These are phyloP conservation scores for Cetonia aurata DNA, from an alignment of 2,888 invertebrate species.

Conservation along the genomic window DNA sequence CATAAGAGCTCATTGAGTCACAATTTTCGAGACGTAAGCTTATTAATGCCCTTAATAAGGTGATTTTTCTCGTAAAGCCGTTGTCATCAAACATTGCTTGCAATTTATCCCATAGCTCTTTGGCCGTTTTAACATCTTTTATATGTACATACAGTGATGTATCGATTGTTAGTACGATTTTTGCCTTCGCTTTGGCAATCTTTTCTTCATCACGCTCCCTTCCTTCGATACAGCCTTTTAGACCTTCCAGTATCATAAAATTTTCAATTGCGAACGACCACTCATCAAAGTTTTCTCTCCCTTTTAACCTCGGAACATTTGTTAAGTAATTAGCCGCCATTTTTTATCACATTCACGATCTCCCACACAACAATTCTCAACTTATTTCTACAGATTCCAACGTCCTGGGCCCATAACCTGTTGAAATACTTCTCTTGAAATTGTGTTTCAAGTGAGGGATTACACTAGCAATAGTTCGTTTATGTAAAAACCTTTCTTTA, in stretches of 20 bases:
- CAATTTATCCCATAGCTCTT: slow-evolving; percentile 53
- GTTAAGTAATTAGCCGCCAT: slow-evolving; percentile 44
- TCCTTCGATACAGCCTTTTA: slow-evolving; percentile 37
- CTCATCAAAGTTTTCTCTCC: slow-evolving; percentile 53
- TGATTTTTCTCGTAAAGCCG: slow-evolving; percentile 43
- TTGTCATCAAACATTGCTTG: slow-evolving; percentile 54
- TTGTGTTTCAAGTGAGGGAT: too few relatives aligned
- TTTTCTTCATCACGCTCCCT: slow-evolving; percentile 41
- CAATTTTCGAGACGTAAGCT: not conserved
- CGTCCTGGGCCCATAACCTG: too few relatives aligned
- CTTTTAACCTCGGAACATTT: slow-evolving; percentile 46
- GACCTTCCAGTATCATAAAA: slow-evolving; percentile 43
- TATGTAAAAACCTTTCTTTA: too few relatives aligned
- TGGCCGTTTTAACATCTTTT: slow-evolving; percentile 49
- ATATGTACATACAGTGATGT: slow-evolving; percentile 52
- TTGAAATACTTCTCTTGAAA: too few relatives aligned
- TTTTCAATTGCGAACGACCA: slow-evolving; percentile 44
- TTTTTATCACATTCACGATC: not conserved
- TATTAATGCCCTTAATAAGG: slow-evolving; percentile 41
- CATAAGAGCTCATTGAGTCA: slow-evolving; percentile 21
- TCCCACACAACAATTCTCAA: too few relatives aligned
- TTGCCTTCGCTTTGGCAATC: slow-evolving; percentile 52
- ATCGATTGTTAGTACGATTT: slow-evolving; percentile 54
- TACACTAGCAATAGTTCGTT: too few relatives aligned
- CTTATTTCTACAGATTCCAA: too few relatives aligned